Evolutionary conservation across 2,797 vertebrate species (phyloP).

Genomic region (Galago senegalensis): DNA sequence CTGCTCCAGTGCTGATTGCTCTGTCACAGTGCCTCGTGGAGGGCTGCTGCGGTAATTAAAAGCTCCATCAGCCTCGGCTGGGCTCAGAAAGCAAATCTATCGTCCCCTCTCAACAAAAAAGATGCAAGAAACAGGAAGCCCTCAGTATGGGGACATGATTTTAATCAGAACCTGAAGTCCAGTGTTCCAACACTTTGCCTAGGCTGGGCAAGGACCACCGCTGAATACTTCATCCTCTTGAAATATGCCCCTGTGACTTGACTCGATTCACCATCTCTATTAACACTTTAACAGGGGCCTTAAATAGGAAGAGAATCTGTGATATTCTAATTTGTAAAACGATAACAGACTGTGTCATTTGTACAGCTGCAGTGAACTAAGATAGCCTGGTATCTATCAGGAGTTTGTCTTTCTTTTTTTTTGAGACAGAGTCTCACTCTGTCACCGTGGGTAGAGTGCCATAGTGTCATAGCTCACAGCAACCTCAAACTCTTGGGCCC

Average conservation of each 20-base stretch:
- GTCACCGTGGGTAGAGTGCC: no score
- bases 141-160: neutral
- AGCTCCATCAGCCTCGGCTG: neutral
- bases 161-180: neutral
- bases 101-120: neutral
- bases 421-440: neutral
- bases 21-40: neutral
- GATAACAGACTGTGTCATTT: neutral
- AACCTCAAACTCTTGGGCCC: no score
- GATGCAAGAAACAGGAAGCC: neutral
- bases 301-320: neutral
- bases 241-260: neutral
- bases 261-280: neutral
- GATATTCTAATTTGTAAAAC: conserved; percentile 11
- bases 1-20: neutral
- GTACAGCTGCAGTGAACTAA: neutral
- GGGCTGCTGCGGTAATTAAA: conserved; percentile 42
- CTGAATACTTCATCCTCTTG: neutral
- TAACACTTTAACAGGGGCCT: neutral
- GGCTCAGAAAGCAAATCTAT: neutral
- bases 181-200: neutral
- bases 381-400: neutral
- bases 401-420: neutral
- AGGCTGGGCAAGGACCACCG: rapidly evolving
- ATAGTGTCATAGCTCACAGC: no score